Percentiles rank a stretch among this genome's conserved stretches.
These are phyloP conservation scores for Drosophila tani DNA, from an alignment of 1,140 invertebrate genomes.

Conservation along the genomic window DNA sequence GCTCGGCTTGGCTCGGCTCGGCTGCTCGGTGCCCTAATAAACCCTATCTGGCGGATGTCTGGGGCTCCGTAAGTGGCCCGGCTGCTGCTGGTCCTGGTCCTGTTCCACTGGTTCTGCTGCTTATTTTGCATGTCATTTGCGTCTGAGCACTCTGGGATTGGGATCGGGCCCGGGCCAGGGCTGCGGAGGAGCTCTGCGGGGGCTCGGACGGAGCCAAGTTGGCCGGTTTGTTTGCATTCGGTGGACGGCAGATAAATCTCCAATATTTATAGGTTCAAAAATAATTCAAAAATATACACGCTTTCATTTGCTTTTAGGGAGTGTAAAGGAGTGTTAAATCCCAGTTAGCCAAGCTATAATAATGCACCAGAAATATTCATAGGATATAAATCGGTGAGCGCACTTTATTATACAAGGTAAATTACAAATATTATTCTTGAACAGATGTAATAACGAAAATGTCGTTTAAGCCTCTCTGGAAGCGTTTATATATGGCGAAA, in stretches of 20 bases:
- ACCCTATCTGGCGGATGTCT: slow-evolving; percentile 56
- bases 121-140: slow-evolving; percentile 65
- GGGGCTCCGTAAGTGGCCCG: slow-evolving; percentile 43
- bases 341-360: neutral
- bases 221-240: slow-evolving; percentile 16
- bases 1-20: slow-evolving; percentile 11
- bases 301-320: slow-evolving; percentile 4
- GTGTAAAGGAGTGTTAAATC: slow-evolving; percentile 10
- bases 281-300: slow-evolving; percentile 2
- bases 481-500: neutral
- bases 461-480: neutral
- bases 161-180: slow-evolving; percentile 1
- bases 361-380: neutral
- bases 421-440: neutral
- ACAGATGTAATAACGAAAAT: neutral
- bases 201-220: slow-evolving; percentile 8
- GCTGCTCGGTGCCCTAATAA: slow-evolving; percentile 49
- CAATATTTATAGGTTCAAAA: slow-evolving; percentile 34
- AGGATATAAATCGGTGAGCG: neutral
- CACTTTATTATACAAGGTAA: neutral
- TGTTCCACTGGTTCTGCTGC: slow-evolving; percentile 36
- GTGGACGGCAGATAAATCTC: slow-evolving; percentile 48
- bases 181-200: neutral
- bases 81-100: slow-evolving; percentile 13
- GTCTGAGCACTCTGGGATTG: slow-evolving; percentile 42